These are phyloP conservation scores for Epinephelus fuscoguttatus DNA, from an alignment of 2,113 vertebrate genomes.

Conservation along the genomic window DNA sequence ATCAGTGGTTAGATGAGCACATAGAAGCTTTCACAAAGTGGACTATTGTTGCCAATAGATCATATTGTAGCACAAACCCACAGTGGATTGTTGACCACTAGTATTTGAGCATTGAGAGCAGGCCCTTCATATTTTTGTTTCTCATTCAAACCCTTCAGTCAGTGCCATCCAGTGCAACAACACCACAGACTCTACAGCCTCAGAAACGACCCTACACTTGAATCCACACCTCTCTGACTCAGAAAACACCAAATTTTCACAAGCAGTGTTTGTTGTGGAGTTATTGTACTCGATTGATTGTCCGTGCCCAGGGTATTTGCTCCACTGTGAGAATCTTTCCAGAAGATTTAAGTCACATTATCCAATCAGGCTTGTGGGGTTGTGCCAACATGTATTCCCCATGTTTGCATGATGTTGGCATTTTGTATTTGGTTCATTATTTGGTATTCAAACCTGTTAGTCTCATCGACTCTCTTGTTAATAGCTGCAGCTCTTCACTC, in stretches of 20 bases:
- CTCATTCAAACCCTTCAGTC: background rate
- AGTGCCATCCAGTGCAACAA: background rate
- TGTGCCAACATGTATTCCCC: background rate
- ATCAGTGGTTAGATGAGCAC: background rate
- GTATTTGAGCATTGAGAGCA: background rate
- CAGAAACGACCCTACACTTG: background rate
- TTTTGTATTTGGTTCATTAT: conserved; percentile 44
- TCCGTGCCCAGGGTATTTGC: background rate
- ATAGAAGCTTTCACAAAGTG: background rate
- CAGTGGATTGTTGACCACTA: background rate
- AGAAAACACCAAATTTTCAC: background rate
- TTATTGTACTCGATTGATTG: background rate
- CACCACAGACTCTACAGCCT: background rate
- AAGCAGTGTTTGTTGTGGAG: background rate
- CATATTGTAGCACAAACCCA: background rate
- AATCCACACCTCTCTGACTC: background rate
- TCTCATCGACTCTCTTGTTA: conserved; percentile 44
- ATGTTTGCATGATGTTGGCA: background rate
- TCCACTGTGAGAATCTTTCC: background rate
- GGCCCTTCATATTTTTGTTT: background rate
- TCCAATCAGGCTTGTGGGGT: background rate
- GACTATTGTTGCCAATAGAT: background rate
- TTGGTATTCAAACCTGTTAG: conserved; percentile 39
- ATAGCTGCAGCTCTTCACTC: conserved; percentile 59
- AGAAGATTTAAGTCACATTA: background rate